phyloP scores from a whole-genome alignment of 2,113 vertebrate genomes.

The Otus sunia region DNA sequence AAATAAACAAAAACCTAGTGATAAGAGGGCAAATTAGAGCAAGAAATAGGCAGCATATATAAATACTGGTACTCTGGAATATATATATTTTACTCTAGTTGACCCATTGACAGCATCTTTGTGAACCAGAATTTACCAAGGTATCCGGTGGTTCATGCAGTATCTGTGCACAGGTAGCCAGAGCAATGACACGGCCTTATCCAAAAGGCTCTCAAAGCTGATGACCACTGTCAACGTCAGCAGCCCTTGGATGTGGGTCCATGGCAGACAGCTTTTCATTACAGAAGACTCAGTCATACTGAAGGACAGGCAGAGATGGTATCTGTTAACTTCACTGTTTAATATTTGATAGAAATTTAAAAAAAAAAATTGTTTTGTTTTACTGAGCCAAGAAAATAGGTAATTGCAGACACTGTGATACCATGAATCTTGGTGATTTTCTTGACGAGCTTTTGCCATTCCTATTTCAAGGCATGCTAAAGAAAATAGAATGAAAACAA shows the following conservation, averaged over 20 bases:
- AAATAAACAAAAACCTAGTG: not conserved
- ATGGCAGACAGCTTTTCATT: not conserved
- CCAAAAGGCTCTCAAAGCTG: not conserved
- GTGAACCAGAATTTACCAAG: not conserved
- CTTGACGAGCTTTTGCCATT: conserved; percentile 19
- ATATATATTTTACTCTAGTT: not conserved
- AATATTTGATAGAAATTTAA: not conserved
- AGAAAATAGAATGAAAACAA: conserved; percentile 10
- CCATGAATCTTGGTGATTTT: not conserved
- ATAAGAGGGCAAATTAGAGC: not conserved
- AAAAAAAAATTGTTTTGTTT: not conserved
- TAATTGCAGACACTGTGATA: not conserved
- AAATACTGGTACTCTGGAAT: not conserved
- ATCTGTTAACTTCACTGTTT: not conserved
- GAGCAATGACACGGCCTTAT: not conserved
- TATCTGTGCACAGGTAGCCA: not conserved
- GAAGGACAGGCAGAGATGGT: not conserved
- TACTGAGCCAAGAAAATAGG: not conserved
- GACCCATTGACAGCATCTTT: not conserved
- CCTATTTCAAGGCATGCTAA: conserved; percentile 44
- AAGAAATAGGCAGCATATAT: not conserved
- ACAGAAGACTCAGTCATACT: not conserved
- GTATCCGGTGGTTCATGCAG: not conserved
- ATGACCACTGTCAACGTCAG: not conserved
- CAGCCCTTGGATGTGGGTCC: not conserved